A percentile compares a stretch with the other conserved stretches of the same genome.
phyloP scores from a whole-genome alignment of 2,797 vertebrate species.

The Monodelphis domestica region DNA sequence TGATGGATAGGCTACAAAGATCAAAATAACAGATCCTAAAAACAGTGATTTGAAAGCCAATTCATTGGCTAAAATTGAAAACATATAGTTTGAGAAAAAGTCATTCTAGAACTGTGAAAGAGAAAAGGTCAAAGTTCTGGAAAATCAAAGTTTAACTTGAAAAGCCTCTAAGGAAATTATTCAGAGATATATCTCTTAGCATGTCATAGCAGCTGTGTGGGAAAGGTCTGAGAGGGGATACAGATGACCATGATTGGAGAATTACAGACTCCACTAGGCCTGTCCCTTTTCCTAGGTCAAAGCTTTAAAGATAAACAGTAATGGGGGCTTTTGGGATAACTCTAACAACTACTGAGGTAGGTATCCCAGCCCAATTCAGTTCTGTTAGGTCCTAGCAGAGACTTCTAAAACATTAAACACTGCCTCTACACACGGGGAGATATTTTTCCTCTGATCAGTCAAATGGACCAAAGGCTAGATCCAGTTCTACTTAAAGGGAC shows the following conservation, averaged over 20 bases:
- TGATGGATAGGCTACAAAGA: not conserved
- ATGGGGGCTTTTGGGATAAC: not conserved
- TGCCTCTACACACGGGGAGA: not conserved
- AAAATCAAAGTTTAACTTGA: slow-evolving; percentile 40
- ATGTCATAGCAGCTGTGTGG: too few species aligned
- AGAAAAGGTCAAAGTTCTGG: not conserved
- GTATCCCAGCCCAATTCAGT: not conserved
- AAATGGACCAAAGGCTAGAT: too few species aligned
- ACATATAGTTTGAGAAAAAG: slow-evolving; percentile 16
- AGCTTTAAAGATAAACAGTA: not conserved
- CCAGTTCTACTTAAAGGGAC: too few species aligned
- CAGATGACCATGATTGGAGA: not conserved
- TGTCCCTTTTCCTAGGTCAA: not conserved
- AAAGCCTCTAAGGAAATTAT: not conserved
- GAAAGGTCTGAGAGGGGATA: not conserved
- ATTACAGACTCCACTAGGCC: not conserved
- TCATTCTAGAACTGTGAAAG: not conserved
- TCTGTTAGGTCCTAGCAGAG: not conserved
- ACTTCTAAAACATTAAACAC: not conserved
- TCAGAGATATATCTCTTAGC: not conserved
- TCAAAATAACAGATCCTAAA: not conserved
- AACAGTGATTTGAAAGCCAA: slow-evolving; percentile 17
- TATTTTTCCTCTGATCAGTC: not conserved
- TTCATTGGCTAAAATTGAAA: slow-evolving; percentile 28
- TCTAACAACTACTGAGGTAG: not conserved